These are phyloP conservation scores for Tribolium madens DNA, from an alignment of 1,140 invertebrate species.

Conservation along the genomic window DNA sequence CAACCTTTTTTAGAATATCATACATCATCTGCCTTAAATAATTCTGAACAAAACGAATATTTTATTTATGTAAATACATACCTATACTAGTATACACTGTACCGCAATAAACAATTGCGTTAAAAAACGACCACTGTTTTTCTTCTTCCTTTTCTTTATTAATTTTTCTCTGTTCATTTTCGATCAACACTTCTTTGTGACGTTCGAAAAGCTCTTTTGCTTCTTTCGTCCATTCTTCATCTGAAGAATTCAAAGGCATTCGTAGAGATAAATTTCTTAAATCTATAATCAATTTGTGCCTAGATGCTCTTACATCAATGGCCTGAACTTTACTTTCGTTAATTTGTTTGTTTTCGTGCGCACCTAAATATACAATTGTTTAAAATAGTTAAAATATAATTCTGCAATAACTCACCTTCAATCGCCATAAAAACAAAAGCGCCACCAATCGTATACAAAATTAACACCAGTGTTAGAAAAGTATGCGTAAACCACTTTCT, in stretches of 20 bases:
- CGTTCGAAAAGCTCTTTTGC: neutral
- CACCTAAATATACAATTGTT: neutral
- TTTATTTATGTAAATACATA: constrained; percentile 70
- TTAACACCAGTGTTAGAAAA: constrained; percentile 82
- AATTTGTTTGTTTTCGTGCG: constrained; percentile 16
- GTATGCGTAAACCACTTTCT: constrained; percentile 90
- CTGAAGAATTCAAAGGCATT: constrained; percentile 51
- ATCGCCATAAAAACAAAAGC: constrained; percentile 81
- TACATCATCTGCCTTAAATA: no score
- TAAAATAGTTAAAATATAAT: neutral
- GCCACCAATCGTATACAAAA: constrained; percentile 82
- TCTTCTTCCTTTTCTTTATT: constrained; percentile 59
- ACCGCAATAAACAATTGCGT: constrained; percentile 89
- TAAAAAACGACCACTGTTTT: constrained; percentile 87
- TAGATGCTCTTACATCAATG: neutral
- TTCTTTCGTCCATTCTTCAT: constrained; percentile 63
- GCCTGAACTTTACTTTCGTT: neutral
- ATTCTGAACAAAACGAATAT: no score
- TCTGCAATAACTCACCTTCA: constrained; percentile 76
- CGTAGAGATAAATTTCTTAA: constrained; percentile 57
- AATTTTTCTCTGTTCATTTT: constrained; percentile 61
- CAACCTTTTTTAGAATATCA: no score
- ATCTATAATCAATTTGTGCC: constrained; percentile 62
- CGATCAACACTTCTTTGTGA: constrained; percentile 44
- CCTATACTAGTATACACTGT: constrained; percentile 95